Conservation (phyloP, 2,797 vertebrate species). For the Hydrocynus forskahlii region DNA sequence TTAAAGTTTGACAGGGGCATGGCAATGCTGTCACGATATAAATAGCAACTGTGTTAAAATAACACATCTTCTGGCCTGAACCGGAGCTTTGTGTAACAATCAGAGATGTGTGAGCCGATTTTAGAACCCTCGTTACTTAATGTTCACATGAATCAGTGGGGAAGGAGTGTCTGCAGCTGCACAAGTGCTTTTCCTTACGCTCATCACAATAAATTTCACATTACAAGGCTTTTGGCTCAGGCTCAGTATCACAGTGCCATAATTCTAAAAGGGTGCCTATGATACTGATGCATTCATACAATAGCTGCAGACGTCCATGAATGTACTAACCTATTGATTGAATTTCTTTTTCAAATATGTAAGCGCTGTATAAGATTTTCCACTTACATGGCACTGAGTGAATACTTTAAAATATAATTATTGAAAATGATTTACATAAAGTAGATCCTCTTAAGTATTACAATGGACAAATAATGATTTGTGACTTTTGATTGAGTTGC, state of each 20-base stretch:
- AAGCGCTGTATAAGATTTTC: not conserved
- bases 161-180: conserved; percentile 44
- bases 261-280: not conserved
- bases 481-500: no score
- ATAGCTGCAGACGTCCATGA: not conserved
- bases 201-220: not conserved
- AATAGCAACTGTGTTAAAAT: not conserved
- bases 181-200: conserved; percentile 14
- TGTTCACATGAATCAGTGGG: conserved; percentile 23
- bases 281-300: not conserved
- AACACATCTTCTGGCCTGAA: conserved; percentile 2
- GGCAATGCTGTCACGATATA: conserved; percentile 25
- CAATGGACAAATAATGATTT: no score
- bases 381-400: not conserved
- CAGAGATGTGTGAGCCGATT: conserved; percentile 33
- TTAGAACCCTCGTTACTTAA: conserved; percentile 19
- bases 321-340: not conserved
- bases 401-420: not conserved
- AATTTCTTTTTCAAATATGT: not conserved
- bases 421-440: not conserved
- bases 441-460: not conserved
- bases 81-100: conserved; percentile 13
- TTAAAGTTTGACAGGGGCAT: conserved; percentile 63
- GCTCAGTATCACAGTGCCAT: not conserved
- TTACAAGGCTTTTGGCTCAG: not conserved